Evolutionary conservation across 2,888 invertebrate genomes (phyloP).

Genomic region (Cantharis flavilabris): DNA sequence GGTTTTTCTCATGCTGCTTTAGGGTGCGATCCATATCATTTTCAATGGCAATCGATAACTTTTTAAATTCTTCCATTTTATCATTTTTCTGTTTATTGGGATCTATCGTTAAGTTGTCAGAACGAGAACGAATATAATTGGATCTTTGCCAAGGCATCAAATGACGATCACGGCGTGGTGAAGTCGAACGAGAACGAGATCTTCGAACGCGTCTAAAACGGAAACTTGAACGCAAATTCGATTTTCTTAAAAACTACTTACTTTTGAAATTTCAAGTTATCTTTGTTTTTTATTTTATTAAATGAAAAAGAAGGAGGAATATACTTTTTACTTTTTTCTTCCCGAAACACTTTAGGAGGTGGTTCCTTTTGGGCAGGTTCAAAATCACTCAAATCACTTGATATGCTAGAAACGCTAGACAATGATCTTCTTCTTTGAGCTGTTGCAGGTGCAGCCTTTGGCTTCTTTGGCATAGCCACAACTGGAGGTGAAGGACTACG

Average conservation of each 20-base stretch:
- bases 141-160: slow-evolving; percentile 40
- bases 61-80: slow-evolving; percentile 60
- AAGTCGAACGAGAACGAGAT: slow-evolving; percentile 23
- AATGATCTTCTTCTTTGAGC: slow-evolving; percentile 55
- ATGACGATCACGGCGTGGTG: slow-evolving; percentile 17
- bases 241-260: background rate
- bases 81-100: slow-evolving; percentile 46
- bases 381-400: slow-evolving; percentile 51
- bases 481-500: slow-evolving; percentile 63
- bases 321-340: background rate
- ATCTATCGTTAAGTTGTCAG: slow-evolving; percentile 34
- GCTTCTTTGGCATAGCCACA: slow-evolving; percentile 56
- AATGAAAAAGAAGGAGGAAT: background rate
- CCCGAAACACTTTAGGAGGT: background rate
- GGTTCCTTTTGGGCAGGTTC: slow-evolving; percentile 25
- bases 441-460: slow-evolving; percentile 28
- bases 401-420: slow-evolving; percentile 60
- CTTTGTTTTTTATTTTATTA: background rate
- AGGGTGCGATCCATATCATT: slow-evolving; percentile 67
- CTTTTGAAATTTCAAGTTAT: background rate
- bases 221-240: background rate
- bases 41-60: slow-evolving; percentile 58
- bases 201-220: background rate
- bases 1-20: slow-evolving; percentile 79
- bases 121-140: slow-evolving; percentile 37